Percentiles rank a stretch among this genome's conserved stretches.
Evolutionary conservation across 2,113 vertebrate species (phyloP).

Genomic region (Scalopus aquaticus): DNA sequence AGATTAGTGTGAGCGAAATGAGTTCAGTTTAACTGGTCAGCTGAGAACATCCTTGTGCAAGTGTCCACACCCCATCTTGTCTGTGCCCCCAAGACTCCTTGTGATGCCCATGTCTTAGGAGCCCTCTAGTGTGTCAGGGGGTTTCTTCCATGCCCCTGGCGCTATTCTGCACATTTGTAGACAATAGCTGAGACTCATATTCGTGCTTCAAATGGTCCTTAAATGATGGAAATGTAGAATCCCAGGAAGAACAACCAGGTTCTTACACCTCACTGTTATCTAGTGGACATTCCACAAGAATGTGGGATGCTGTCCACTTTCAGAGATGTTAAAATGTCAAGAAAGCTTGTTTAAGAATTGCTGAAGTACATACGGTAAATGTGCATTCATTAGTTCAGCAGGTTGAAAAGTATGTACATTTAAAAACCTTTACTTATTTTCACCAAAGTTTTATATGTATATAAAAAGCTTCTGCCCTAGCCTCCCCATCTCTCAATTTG

Average conservation of each 20-base stretch:
- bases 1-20: background rate
- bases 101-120: background rate
- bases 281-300: background rate
- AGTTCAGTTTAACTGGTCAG: background rate
- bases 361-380: rapidly evolving
- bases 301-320: no score
- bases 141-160: rapidly evolving
- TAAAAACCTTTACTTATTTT: background rate
- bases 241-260: background rate
- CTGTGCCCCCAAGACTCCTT: background rate
- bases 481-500: background rate
- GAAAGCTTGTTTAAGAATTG: background rate
- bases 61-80: no score
- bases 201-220: no score
- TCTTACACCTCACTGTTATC: background rate
- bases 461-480: no score
- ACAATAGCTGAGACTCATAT: background rate
- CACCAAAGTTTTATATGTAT: no score
- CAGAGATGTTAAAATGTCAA: background rate
- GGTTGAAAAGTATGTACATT: background rate
- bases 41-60: rapidly evolving
- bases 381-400: background rate
- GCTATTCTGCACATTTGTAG: background rate
- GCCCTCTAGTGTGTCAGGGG: rapidly evolving
- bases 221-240: background rate